These are phyloP conservation scores for Platalea minor DNA, from an alignment of 2,797 vertebrate genomes.

Conservation along the genomic window DNA sequence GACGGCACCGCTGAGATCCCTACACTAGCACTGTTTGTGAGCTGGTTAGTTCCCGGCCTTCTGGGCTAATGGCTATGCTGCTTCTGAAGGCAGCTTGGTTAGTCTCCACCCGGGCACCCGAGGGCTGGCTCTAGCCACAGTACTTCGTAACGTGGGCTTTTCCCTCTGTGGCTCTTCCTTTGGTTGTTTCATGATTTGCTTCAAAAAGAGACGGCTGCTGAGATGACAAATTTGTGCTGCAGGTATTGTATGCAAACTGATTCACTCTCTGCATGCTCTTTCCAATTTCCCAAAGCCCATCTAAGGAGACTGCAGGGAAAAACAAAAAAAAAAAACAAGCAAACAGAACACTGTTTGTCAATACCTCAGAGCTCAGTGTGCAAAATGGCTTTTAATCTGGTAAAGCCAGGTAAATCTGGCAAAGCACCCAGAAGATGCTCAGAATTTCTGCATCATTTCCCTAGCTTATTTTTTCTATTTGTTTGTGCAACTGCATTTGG, in stretches of 20 bases:
- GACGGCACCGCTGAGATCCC: not conserved
- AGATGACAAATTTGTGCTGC: not conserved
- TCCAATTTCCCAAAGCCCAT: not conserved
- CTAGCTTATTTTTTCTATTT: not conserved
- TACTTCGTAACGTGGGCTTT: not conserved
- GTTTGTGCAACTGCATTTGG: not conserved
- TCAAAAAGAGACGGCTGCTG: not conserved
- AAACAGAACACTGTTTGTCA: not conserved
- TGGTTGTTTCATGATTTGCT: not conserved
- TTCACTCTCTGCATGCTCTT: not conserved
- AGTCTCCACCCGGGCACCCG: rapidly evolving
- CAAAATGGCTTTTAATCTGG: not conserved
- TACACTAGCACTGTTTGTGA: not conserved
- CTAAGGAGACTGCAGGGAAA: not conserved
- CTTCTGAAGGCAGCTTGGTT: not conserved
- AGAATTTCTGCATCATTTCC: not conserved
- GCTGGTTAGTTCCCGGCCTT: not conserved
- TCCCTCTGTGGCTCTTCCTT: not conserved
- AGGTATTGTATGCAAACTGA: not conserved
- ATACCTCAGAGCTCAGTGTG: not conserved
- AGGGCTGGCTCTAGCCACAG: not conserved
- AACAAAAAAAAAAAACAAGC: not conserved
- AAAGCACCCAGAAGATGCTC: not conserved
- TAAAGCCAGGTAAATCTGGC: not conserved
- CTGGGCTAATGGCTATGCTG: not conserved